phyloP scores from a whole-genome alignment of 2,797 vertebrate species.

The Tolypeutes matacus region DNA sequence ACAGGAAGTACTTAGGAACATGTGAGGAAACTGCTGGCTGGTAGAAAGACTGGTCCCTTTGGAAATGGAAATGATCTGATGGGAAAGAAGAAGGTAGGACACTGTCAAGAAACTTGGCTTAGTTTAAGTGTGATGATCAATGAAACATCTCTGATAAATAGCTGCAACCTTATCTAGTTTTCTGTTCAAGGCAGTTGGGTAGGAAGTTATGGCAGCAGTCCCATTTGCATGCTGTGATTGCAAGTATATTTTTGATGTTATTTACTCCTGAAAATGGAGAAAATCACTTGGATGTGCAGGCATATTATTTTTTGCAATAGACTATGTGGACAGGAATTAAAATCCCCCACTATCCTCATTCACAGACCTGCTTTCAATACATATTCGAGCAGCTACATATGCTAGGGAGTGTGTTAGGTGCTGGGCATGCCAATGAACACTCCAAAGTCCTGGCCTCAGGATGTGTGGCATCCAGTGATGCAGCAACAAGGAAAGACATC shows the following conservation, averaged over 20 bases:
- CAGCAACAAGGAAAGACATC: neutral
- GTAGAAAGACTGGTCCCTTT: neutral
- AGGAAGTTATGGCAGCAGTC: neutral
- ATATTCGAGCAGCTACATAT: neutral
- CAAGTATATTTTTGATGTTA: neutral
- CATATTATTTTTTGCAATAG: neutral
- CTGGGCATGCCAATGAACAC: neutral
- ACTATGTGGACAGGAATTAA: neutral
- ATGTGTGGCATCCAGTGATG: neutral
- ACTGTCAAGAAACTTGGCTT: neutral
- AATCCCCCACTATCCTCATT: neutral
- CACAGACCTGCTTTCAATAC: neutral
- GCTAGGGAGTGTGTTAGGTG: neutral
- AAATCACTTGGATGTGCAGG: neutral
- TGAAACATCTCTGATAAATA: neutral
- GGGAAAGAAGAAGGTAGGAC: neutral
- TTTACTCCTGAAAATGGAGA: neutral
- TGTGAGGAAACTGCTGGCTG: neutral
- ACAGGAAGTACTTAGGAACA: neutral
- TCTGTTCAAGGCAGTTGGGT: slow-evolving; percentile 14
- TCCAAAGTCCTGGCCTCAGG: neutral
- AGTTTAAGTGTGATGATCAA: neutral
- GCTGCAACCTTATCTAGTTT: neutral
- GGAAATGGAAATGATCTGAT: neutral
- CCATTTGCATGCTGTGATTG: neutral